A percentile compares a stretch with the other conserved stretches of the same genome.
Evolutionary conservation across 2,113 vertebrate species (phyloP).

Genomic region (Brachypodius melanocephalos): DNA sequence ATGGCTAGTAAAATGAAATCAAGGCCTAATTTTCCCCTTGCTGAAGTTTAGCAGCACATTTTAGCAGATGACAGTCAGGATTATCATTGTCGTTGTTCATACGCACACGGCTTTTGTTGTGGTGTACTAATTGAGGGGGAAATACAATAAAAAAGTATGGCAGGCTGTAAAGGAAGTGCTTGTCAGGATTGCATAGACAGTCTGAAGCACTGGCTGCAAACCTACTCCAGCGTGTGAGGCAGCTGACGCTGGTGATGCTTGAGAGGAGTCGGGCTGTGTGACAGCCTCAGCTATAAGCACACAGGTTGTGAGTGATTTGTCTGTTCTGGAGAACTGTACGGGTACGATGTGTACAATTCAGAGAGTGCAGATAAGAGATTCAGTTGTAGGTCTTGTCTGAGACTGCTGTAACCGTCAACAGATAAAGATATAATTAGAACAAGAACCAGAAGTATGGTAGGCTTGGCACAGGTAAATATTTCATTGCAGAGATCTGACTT

Average conservation of each 20-base stretch:
- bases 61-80: neutral
- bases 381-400: neutral
- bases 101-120: neutral
- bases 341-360: neutral
- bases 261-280: neutral
- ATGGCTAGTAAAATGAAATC: neutral
- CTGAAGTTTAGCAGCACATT: neutral
- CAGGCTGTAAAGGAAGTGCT: neutral
- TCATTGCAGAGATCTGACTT: neutral
- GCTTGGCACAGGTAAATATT: neutral
- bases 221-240: neutral
- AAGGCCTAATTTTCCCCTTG: neutral
- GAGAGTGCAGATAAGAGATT: neutral
- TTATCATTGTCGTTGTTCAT: neutral
- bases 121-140: neutral
- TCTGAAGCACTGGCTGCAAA: neutral
- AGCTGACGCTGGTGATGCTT: neutral
- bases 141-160: neutral
- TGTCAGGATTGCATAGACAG: neutral
- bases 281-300: neutral
- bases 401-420: neutral
- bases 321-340: neutral
- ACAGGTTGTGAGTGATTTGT: neutral
- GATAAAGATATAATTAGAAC: neutral
- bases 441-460: neutral